Evolutionary conservation across 2,888 invertebrate genomes (phyloP), one percentile per base, ranked within the genome.

Genomic region (Dioctria linearis): DNA sequence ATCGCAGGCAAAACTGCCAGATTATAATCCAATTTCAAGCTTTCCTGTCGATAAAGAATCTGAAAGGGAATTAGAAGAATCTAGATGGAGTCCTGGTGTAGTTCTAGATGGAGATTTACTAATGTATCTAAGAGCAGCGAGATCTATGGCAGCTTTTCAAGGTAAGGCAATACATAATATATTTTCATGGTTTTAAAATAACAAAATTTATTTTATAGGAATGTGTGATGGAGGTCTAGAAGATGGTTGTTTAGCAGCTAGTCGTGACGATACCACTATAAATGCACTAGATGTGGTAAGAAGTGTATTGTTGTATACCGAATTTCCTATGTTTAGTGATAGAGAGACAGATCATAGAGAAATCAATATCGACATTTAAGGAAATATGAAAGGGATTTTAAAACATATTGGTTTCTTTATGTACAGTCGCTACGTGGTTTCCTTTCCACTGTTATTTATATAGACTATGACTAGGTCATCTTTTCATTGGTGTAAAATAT

Each of bases 181-280:
- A 13, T n/a, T 69, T n/a, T 11, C 6, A 65, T 65, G 9, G 42
- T 67, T 40, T n/a, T 46, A 8, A 13, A 54, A 73, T 11, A 39
- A 8, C 2, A 61, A n/a, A 8, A 5, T 46, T 76, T 67, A 40
- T 59, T 54, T 75, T 76, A 63, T 80, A 85, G 97, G 98, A 86
- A 98, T 98, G 97, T 98, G 98, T 92, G 98, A 98, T 92, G 98
- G 98, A 83, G 98, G 98, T 84, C 95, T 98, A 79, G 98, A 98
- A 90, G 98, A 98, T 90, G 98, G 98, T 86, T 98, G 97, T 90
- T 94, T 96, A 87, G 98, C 98, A 85, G 98, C 98, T 86, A 96
- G 97, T 86, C 93, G 98, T 88, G 98, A 98, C 90, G 98, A 98
- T 90, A 98, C 98, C 82, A 98, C 98, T 86, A 96, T 98, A 87